Conservation (phyloP, 2,888 invertebrate species). For the Mythimna ferrago region DNA sequence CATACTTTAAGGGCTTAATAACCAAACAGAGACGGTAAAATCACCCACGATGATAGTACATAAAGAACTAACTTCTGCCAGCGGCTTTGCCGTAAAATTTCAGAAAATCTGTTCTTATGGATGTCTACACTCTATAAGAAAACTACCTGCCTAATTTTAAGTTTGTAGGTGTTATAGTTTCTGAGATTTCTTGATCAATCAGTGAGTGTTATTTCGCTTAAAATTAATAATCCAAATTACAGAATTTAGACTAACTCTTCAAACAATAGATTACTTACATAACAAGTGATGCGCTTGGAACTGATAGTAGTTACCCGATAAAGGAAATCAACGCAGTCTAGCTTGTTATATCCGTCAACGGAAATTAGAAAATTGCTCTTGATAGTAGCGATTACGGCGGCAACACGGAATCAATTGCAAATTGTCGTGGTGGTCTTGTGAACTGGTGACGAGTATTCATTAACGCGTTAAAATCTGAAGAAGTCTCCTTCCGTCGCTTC, state of each 20-base stretch:
- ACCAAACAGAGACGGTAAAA: background rate
- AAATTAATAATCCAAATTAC: background rate
- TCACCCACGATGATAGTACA: background rate
- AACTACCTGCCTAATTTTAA: too few species aligned
- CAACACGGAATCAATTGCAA: conserved; percentile 44
- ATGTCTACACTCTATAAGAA: too few species aligned
- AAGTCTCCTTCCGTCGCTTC: conserved; percentile 11
- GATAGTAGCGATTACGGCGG: conserved; percentile 31
- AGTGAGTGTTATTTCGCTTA: background rate
- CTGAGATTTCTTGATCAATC: too few species aligned
- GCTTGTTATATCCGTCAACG: conserved; percentile 38
- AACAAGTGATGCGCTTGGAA: conserved; percentile 20
- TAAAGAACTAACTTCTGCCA: background rate
- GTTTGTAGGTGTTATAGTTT: too few species aligned
- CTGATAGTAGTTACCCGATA: conserved; percentile 13
- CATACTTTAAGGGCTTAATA: too few species aligned
- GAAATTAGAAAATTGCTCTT: conserved; percentile 53
- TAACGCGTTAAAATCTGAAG: conserved; percentile 39
- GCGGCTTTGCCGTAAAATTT: too few species aligned
- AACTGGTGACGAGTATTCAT: conserved; percentile 41
- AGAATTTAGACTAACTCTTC: conserved; percentile 7
- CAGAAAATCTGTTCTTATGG: too few species aligned
- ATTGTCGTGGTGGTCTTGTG: conserved; percentile 42
- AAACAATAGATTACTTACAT: conserved; percentile 16
- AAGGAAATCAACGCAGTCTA: conserved; percentile 38